Conservation (phyloP, 2,797 vertebrate genomes). For the Rhinatrema bivittatum region DNA sequence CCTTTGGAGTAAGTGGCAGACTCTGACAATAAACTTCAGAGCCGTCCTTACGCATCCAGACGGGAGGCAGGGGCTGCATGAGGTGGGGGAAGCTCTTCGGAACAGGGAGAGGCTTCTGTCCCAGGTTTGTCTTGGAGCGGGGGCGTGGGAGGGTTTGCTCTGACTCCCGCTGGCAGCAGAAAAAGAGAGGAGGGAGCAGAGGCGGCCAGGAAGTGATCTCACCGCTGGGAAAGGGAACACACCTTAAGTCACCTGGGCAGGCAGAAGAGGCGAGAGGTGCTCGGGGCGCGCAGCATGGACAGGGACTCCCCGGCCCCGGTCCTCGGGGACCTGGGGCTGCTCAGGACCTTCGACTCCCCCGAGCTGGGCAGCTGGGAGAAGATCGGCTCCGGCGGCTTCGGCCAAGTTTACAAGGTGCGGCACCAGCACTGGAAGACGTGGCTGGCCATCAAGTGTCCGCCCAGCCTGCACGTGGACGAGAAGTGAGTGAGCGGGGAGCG, state of each 20-base stretch:
- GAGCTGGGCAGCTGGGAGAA: slow-evolving; percentile 92
- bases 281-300: slow-evolving; percentile 2
- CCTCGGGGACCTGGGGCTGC: slow-evolving; percentile 77
- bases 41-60: too few relatives aligned
- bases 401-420: slow-evolving; percentile 95
- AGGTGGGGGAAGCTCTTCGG: too few relatives aligned
- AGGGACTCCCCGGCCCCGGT: slow-evolving; percentile 27
- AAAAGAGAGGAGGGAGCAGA: too few relatives aligned
- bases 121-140: too few relatives aligned
- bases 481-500: slow-evolving; percentile 65
- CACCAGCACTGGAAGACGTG: slow-evolving; percentile 96
- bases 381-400: slow-evolving; percentile 92
- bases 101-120: too few relatives aligned
- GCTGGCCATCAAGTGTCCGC: slow-evolving; percentile 95
- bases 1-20: too few relatives aligned
- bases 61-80: too few relatives aligned
- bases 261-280: slow-evolving; percentile 26
- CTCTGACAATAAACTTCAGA: too few relatives aligned
- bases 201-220: slow-evolving; percentile 58
- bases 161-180: too few relatives aligned
- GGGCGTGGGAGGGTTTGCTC: too few relatives aligned
- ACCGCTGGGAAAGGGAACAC: slow-evolving; percentile 31
- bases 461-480: slow-evolving; percentile 88
- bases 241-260: slow-evolving; percentile 60
- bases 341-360: slow-evolving; percentile 79